Percentiles rank a stretch among this genome's conserved stretches.
These are phyloP conservation scores for Orthonevra nobilis DNA, from an alignment of 2,888 invertebrate genomes.

Conservation along the genomic window DNA sequence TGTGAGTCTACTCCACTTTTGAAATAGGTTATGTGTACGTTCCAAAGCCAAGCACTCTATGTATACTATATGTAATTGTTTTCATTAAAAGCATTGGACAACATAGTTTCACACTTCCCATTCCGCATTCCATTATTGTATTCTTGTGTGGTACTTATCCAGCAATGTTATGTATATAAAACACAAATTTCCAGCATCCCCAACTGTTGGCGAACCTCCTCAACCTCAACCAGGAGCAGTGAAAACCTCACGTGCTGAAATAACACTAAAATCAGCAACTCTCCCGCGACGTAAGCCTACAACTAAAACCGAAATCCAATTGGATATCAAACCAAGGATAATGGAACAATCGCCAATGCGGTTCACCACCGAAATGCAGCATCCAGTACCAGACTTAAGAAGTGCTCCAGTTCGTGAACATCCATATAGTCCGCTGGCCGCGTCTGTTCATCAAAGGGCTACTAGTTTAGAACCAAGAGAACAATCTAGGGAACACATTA, in stretches of 20 bases:
- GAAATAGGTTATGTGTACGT: too few species aligned
- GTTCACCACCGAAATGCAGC: slow-evolving; percentile 84
- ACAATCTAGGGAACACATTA: slow-evolving; percentile 84
- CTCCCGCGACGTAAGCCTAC: slow-evolving; percentile 85
- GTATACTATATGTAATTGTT: too few species aligned
- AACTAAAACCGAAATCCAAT: slow-evolving; percentile 84
- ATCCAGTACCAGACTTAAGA: slow-evolving; percentile 81
- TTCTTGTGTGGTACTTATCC: not conserved
- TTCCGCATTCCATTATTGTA: slow-evolving; percentile 39
- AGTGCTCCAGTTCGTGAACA: slow-evolving; percentile 79
- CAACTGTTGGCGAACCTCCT: slow-evolving; percentile 39
- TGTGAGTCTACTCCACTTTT: too few species aligned
- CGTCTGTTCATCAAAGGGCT: slow-evolving; percentile 80
- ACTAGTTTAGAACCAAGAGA: slow-evolving; percentile 82
- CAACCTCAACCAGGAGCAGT: slow-evolving; percentile 73
- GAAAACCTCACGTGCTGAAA: slow-evolving; percentile 84
- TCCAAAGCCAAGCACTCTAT: too few species aligned
- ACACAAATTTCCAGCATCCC: slow-evolving; percentile 42
- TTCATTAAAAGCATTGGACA: too few species aligned
- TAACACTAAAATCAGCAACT: slow-evolving; percentile 85
- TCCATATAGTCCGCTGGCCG: slow-evolving; percentile 78
- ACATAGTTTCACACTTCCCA: slow-evolving; percentile 35
- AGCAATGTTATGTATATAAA: not conserved
- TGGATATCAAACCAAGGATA: slow-evolving; percentile 81
- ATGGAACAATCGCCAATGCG: slow-evolving; percentile 80